Evolutionary conservation across 2,888 invertebrate species (phyloP).

Genomic region (Axea sp.): DNA sequence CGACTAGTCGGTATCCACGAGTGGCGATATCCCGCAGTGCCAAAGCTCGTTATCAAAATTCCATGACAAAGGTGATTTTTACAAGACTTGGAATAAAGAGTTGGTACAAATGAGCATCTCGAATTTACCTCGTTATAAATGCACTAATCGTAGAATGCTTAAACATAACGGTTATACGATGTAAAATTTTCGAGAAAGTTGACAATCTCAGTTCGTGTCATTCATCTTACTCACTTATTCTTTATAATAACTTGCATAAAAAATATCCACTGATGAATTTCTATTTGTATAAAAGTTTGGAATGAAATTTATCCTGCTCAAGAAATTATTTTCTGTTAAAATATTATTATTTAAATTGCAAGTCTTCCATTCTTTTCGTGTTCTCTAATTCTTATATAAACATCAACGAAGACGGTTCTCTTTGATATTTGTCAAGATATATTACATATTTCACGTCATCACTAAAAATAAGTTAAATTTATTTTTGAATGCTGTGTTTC

Average conservation of each 20-base stretch:
- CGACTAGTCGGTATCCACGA: slow-evolving; percentile 65
- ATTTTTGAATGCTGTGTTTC: slow-evolving; percentile 24
- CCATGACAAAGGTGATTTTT: slow-evolving; percentile 73
- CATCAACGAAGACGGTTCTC: slow-evolving; percentile 6
- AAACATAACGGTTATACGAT: slow-evolving; percentile 41
- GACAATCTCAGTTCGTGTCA: slow-evolving; percentile 16
- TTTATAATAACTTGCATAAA: slow-evolving; percentile 21
- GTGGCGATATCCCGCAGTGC: slow-evolving; percentile 71
- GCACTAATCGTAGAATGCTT: slow-evolving; percentile 60
- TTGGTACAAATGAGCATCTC: slow-evolving; percentile 37
- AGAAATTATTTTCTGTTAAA: slow-evolving; percentile 14
- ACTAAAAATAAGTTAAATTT: slow-evolving; percentile 36
- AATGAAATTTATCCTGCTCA: no score
- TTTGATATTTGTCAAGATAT: slow-evolving; percentile 29
- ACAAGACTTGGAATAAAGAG: slow-evolving; percentile 64
- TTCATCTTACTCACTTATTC: slow-evolving; percentile 18
- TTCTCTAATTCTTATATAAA: slow-evolving; percentile 37
- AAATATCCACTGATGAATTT: no score
- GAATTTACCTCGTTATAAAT: slow-evolving; percentile 42
- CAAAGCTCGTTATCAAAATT: slow-evolving; percentile 76
- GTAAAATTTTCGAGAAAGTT: slow-evolving; percentile 38
- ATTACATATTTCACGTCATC: slow-evolving; percentile 4
- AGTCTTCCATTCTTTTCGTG: neutral
- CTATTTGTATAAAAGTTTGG: no score
- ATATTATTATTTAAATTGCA: slow-evolving; percentile 18